Percentiles rank a stretch among this genome's conserved stretches.
These are phyloP conservation scores for Clinocottus analis DNA, from an alignment of 2,113 vertebrate species.

Conservation along the genomic window DNA sequence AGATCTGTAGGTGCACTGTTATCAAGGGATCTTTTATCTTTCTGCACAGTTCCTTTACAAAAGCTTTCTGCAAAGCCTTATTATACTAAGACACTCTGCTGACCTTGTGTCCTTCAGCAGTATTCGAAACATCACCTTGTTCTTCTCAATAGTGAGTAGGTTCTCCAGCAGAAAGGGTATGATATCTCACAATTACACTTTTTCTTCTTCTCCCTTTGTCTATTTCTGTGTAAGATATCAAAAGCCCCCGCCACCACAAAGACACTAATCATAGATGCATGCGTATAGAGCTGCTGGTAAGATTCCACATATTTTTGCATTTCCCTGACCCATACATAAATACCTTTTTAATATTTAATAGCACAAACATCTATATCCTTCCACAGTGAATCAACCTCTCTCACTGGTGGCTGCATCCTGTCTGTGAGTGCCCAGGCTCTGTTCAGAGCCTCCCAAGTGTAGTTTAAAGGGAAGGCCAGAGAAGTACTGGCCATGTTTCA, in stretches of 20 bases:
- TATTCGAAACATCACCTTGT: not conserved
- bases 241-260: not conserved
- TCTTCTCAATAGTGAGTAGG: not conserved
- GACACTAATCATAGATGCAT: not conserved
- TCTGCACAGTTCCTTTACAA: not conserved
- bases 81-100: not conserved
- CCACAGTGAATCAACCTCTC: constrained; percentile 25
- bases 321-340: constrained; percentile 34
- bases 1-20: not conserved
- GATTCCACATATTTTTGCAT: constrained; percentile 18
- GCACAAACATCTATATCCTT: constrained; percentile 62
- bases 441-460: constrained; percentile 32
- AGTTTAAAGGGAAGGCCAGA: constrained; percentile 23
- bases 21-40: not conserved
- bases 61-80: not conserved
- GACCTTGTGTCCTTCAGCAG: not conserved
- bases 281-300: constrained; percentile 2
- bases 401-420: constrained; percentile 12
- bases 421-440: constrained; percentile 12
- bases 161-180: not conserved
- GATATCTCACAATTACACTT: not conserved
- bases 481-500: constrained; percentile 4
- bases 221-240: not conserved
- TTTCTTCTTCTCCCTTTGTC: not conserved
- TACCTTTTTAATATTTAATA: constrained; percentile 67